phyloP scores from a whole-genome alignment of 1,140 invertebrate genomes.

The Drosophila gunungcola region DNA sequence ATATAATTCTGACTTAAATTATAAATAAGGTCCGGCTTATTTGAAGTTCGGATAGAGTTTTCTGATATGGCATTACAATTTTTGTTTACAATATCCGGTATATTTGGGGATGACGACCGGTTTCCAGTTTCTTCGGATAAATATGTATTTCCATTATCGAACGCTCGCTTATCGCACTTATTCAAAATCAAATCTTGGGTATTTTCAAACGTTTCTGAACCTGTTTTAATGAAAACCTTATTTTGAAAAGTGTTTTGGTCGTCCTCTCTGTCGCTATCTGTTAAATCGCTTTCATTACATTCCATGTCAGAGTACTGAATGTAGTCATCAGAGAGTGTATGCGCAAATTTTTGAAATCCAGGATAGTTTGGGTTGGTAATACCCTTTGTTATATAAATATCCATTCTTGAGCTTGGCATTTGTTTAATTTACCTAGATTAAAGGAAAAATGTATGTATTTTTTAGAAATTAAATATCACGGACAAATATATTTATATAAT shows the following conservation, averaged over 20 bases:
- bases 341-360: slow-evolving; percentile 87
- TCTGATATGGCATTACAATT: slow-evolving; percentile 15
- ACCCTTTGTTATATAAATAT: slow-evolving; percentile 85
- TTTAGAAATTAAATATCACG: not conserved
- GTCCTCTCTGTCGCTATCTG: slow-evolving; percentile 36
- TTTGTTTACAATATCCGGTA: slow-evolving; percentile 43
- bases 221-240: not conserved
- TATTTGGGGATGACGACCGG: slow-evolving; percentile 4
- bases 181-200: slow-evolving; percentile 3
- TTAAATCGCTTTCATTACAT: slow-evolving; percentile 56
- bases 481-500: not conserved
- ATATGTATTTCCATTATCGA: slow-evolving; percentile 30
- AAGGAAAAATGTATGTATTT: not conserved
- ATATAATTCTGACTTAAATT: slow-evolving; percentile 26
- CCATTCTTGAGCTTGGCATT: slow-evolving; percentile 40
- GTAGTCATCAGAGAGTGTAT: slow-evolving; percentile 75
- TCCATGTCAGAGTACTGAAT: slow-evolving; percentile 51
- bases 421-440: slow-evolving; percentile 3
- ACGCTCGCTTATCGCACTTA: not conserved
- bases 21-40: slow-evolving; percentile 37
- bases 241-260: slow-evolving; percentile 16
- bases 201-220: slow-evolving; percentile 1
- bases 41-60: not conserved
- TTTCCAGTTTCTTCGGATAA: not conserved
- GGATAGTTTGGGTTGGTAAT: slow-evolving; percentile 93